These are phyloP conservation scores for Plebejus anna DNA, from an alignment of 2,888 invertebrate species.

Conservation along the genomic window DNA sequence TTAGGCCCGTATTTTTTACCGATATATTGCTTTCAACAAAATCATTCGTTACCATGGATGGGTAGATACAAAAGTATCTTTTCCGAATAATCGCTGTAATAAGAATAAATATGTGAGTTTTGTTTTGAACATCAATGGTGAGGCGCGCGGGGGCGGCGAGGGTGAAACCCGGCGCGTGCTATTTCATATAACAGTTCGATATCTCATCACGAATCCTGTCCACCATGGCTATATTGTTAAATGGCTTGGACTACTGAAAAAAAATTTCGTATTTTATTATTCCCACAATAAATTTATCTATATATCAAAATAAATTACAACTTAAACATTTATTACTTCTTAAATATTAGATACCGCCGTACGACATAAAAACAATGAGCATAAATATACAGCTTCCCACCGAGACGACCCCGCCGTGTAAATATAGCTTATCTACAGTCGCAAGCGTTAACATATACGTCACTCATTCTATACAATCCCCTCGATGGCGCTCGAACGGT, in stretches of 20 bases:
- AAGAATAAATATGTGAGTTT: background rate
- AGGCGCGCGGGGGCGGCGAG: background rate
- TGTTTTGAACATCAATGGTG: background rate
- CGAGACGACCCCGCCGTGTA: slow-evolving; percentile 28
- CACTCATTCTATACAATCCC: slow-evolving; percentile 32
- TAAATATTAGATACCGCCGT: slow-evolving; percentile 35
- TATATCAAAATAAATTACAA: slow-evolving; percentile 40
- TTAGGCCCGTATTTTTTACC: slow-evolving; percentile 14
- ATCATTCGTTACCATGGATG: background rate
- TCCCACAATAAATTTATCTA: slow-evolving; percentile 37
- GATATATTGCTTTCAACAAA: background rate
- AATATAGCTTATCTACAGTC: slow-evolving; percentile 36
- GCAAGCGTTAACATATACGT: slow-evolving; percentile 32
- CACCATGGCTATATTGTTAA: background rate
- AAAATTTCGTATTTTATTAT: slow-evolving; percentile 23
- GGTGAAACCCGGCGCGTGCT: background rate
- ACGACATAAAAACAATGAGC: slow-evolving; percentile 34
- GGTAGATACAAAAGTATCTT: slow-evolving; percentile 4
- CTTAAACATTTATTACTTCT: slow-evolving; percentile 39
- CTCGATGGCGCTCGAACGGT: background rate
- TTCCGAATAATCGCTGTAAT: background rate
- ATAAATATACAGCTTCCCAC: slow-evolving; percentile 35
- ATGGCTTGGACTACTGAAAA: slow-evolving; percentile 13
- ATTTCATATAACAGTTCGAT: background rate
- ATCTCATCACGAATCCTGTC: background rate